Base-by-base conservation (phyloP, 2,797 vertebrate species). In the Alectoris magna region DNA sequence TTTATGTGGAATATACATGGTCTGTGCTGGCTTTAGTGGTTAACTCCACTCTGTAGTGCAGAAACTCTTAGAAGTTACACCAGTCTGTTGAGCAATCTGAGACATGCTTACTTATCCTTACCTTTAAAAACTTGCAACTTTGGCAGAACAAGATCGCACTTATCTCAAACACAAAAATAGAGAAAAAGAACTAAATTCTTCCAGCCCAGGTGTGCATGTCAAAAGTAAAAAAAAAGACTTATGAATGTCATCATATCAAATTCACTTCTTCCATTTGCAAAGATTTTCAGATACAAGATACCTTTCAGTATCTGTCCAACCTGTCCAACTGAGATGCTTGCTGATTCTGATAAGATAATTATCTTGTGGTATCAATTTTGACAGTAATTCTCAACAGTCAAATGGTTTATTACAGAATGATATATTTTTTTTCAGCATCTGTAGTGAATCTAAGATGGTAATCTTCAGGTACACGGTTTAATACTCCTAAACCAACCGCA, bases 271-370 rank as follows among this genome's bases (percentile, higher is more conserved):
- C 41, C 12, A n/a, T 69, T 86, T 78, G n/a, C 10, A 76, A 59
- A 81, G 82, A 75, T 70, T 87, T 94, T 87, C 46, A 70, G 36
- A 88, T 63, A 51, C 26, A 88, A 81, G 86, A 69, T 70, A 70
- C 18, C 11, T 81, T 84, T 81, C 51, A 75, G 9, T 72, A 24
- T 66, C 59, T 91, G 44, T 76, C 51, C 66, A 74, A 74, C 67
- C 53, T 80, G 44, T 93, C 67, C 39, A 39, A 66, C 29, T 76
- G 16, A 73, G 69, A 67, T 63, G 5, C 36, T 76, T 84, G 4
- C 15, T 84, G 31, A 70, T 95, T 90, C 51, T 81, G 77, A 91
- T 80, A 55, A 55, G 59, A 66, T 72, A 88, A 81, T 94, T 91
- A 17, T 31, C 55, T 51, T 51, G 6, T 12, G 59, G 5, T 43